Base-by-base conservation (phyloP, 2,797 vertebrate species). In the Acanthopagrus latus region DNA sequence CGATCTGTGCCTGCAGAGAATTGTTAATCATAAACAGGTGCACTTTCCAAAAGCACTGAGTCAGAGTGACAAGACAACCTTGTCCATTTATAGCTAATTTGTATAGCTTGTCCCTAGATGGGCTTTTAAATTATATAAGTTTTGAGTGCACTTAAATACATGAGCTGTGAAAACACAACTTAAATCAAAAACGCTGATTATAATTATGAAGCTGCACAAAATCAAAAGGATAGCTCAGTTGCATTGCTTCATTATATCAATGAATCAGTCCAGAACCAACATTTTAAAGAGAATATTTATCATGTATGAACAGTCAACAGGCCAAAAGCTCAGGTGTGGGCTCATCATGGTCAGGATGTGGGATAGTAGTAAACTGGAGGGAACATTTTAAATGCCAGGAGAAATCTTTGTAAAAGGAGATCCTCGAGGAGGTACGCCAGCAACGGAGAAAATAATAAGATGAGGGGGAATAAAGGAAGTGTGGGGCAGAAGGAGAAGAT, bases 41-140 rank as follows among this genome's bases (percentile, higher is more conserved):
- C 54, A 27, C 6, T 20, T 60, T 62, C n/a, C 13, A 57, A 23
- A 54, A 65, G 4, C 29, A 64, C 48, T 18, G 29, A 44, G 38
- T 38, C 16, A n/a, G 56, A 50, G 18, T 47, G 14, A 38, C 33
- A 57, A 29, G 9, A 41, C 9, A 18, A 44, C 17, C 25, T 29
- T 17, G 10, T 51, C 29, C 16, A 50, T 78, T 62, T 56, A 50
- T 23, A 57, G n/a, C n/a, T 64, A 11, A 51, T 48, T 56, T 33
- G 29, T 20, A 33, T 18, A 10, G 20, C 5, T 54, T 66, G 13
- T 27, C 4, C 17, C 10, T 23, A 16, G 7, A 23, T 41, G n/a
- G 5, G 56, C 20, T 57, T 27, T 54, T 7, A 13, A 58, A 58
- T 33, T 7, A 6, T 33, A 33, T 7, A 56, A 11, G 60, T 44